Evolutionary conservation across 2,113 vertebrate species (phyloP), one percentile per base, ranked within the genome.

Genomic region (Odobenus rosmarus): DNA sequence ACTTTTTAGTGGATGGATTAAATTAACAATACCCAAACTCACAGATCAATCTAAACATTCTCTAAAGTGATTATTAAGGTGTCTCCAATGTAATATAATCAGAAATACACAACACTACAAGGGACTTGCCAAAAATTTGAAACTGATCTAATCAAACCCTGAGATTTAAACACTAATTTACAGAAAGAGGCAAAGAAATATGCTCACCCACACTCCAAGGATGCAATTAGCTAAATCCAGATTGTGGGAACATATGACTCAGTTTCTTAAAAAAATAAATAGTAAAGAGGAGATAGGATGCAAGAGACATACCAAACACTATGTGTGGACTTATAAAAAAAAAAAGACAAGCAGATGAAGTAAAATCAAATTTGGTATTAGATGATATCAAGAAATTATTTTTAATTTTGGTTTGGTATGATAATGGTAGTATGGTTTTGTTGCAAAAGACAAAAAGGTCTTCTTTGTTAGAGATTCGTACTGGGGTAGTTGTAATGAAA

Each of bases 221-320:
- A 90, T 24, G 28, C 5, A 55, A 26, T 57, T 74, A 92, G n/a
- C 15, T 59, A 49, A 57, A 90, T 64, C 13, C 10, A 72, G 53
- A 85, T 46, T 72, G 2, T 62, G 13, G 5, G 39, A 64, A 57
- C 21, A 24, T 69, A 36, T 21, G 9, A 88, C 4, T 57, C 21
- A 90, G 28, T 55, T n/a, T 80, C 8, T 55, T 71, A 15, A 86
- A 81, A 2, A 90, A 80, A 93, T 19, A 88, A 90, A 81, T 36
- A 23, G 33, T 36, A 64, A 79, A 59, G 53, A 21, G 3, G 28
- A 14, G 7, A 3, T 2, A 1, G 14, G 28, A n/a, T 62, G 7
- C 4, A 76, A 31, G 18, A 88, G 57, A 26, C 28, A 26, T 14
- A 53, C 2, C 23, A 88, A 57, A 64, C 16, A 23, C 13, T 33